These are phyloP conservation scores for Vulpes lagopus DNA, from an alignment of 2,113 vertebrate species.

Conservation along the genomic window DNA sequence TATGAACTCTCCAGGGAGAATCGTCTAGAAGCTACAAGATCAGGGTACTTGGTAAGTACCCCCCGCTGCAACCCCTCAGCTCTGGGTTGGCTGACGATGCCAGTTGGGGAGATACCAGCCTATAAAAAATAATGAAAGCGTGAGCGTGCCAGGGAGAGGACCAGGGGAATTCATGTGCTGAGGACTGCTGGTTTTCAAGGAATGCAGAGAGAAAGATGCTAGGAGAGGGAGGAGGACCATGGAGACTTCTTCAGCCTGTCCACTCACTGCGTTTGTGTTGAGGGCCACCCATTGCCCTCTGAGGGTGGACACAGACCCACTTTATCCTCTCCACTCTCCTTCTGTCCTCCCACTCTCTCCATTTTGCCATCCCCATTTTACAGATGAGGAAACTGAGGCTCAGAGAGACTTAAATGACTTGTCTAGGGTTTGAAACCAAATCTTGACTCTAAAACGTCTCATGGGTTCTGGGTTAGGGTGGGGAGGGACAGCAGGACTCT, in stretches of 20 bases:
- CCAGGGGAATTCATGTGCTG: background rate
- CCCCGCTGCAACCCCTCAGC: background rate
- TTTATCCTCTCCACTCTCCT: background rate
- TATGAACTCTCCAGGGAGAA: background rate
- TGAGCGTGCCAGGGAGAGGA: background rate
- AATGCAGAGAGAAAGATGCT: background rate
- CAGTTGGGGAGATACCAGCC: background rate
- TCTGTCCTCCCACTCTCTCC: background rate
- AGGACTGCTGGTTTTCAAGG: background rate
- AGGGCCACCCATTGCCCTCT: background rate
- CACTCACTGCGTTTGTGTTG: background rate
- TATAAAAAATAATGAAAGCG: background rate
- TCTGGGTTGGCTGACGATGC: background rate
- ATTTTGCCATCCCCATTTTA: background rate
- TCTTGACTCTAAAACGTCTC: background rate
- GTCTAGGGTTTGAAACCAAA: background rate
- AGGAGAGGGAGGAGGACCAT: background rate
- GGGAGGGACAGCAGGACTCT: background rate
- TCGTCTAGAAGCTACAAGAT: background rate
- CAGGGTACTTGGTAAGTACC: too few species aligned
- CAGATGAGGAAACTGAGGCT: background rate
- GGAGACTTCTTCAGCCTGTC: background rate
- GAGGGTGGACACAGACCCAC: background rate
- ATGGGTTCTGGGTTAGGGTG: background rate
- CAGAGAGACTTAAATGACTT: slow-evolving; percentile 41